These are phyloP conservation scores for Epinephelus fuscoguttatus DNA, from an alignment of 2,113 vertebrate genomes.

Conservation along the genomic window DNA sequence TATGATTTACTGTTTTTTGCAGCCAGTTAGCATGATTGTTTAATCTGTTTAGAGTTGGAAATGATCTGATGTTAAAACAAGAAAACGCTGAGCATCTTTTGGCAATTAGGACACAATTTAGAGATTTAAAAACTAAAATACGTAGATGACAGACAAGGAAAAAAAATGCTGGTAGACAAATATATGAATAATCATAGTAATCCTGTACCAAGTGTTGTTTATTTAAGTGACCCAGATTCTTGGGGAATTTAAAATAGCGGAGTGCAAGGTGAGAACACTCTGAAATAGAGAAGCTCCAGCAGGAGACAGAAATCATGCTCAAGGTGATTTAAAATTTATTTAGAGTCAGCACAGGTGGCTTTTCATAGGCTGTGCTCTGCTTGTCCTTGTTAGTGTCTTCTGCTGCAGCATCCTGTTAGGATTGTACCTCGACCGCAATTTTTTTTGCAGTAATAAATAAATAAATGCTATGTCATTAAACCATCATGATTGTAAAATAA, in stretches of 20 bases:
- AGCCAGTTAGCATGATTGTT: not conserved
- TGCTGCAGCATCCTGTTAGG: not conserved
- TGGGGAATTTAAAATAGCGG: not conserved
- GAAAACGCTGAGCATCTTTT: no score
- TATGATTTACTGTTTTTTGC: not conserved
- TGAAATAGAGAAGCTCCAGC: slow-evolving; percentile 1
- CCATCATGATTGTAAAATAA: not conserved
- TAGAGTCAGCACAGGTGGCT: not conserved
- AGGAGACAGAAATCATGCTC: not conserved
- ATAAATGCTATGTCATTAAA: not conserved
- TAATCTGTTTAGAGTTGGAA: not conserved
- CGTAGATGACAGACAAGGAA: not conserved
- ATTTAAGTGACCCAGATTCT: not conserved
- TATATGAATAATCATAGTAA: not conserved
- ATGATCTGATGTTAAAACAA: not conserved
- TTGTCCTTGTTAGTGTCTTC: not conserved
- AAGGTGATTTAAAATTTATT: slow-evolving; percentile 14
- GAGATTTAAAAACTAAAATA: not conserved
- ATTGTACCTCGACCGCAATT: rapidly evolving
- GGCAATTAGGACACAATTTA: not conserved
- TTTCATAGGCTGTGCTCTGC: not conserved
- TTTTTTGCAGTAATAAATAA: not conserved
- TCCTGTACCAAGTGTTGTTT: not conserved
- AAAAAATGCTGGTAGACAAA: not conserved
- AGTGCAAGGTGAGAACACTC: slow-evolving; percentile 6